Evolutionary conservation across 2,797 vertebrate genomes (phyloP).

Genomic region (Tangara arthus): DNA sequence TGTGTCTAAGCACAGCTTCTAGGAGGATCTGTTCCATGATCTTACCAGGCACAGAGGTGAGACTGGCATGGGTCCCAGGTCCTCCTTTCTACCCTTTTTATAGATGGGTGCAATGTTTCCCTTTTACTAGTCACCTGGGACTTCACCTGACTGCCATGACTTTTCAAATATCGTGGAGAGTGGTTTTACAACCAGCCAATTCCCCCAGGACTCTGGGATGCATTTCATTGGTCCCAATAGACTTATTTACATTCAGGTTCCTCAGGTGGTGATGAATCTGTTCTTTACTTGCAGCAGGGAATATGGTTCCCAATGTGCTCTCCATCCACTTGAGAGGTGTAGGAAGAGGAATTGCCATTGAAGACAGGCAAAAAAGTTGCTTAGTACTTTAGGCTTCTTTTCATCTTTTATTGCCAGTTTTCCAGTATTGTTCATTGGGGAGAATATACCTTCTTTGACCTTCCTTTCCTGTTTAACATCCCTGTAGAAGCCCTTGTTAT

Average conservation of each 20-base stretch:
- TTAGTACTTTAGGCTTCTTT: background rate
- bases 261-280: background rate
- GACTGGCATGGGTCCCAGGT: background rate
- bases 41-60: background rate
- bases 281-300: background rate
- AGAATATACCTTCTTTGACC: background rate
- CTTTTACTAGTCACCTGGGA: background rate
- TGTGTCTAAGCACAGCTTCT: background rate
- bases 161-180: background rate
- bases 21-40: background rate
- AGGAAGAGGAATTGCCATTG: background rate
- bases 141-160: background rate
- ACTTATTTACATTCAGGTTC: background rate
- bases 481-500: background rate
- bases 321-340: background rate
- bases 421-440: background rate
- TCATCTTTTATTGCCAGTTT: background rate
- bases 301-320: accelerated
- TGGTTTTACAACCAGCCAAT: background rate
- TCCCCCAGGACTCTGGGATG: background rate
- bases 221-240: background rate
- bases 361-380: background rate
- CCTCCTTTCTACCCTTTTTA: background rate
- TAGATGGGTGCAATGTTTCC: background rate
- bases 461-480: background rate